phyloP scores from a whole-genome alignment of 2,797 vertebrate genomes.

The Carapus acus region DNA sequence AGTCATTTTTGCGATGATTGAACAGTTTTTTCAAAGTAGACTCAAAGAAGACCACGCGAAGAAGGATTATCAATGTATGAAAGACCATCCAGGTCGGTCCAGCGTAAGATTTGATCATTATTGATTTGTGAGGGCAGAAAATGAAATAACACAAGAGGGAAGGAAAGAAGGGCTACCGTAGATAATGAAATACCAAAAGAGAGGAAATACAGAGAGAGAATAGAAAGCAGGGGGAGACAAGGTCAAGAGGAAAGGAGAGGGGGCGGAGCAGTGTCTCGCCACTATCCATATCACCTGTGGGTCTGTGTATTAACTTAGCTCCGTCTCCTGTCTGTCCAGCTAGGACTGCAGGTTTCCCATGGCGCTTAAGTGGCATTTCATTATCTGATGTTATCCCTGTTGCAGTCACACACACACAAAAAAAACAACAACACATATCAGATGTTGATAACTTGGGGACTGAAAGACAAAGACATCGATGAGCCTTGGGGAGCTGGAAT shows the following conservation, averaged over 20 bases:
- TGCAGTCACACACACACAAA: too few relatives aligned
- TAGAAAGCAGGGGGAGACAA: constrained; percentile 12
- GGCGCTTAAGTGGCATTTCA: constrained; percentile 59
- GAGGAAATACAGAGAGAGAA: background rate
- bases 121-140: constrained; percentile 15
- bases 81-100: constrained; percentile 13
- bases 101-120: constrained; percentile 30
- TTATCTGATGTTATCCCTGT: constrained; percentile 32
- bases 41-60: constrained; percentile 1
- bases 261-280: background rate
- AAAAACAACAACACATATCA: constrained; percentile 7
- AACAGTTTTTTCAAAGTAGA: constrained; percentile 14
- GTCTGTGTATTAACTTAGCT: constrained; percentile 7
- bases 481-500: constrained; percentile 27
- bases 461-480: constrained; percentile 34
- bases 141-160: background rate
- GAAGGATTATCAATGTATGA: constrained; percentile 6
- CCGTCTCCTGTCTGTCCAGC: constrained; percentile 24
- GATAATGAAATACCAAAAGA: constrained; percentile 9
- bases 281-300: constrained; percentile 16
- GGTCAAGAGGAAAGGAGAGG: constrained; percentile 15
- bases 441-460: constrained; percentile 34
- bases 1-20: background rate
- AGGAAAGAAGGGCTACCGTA: constrained; percentile 13
- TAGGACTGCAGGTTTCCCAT: constrained; percentile 19